These are phyloP conservation scores for Rhyacophila evoluta DNA, from an alignment of 2,888 invertebrate species.

Conservation along the genomic window DNA sequence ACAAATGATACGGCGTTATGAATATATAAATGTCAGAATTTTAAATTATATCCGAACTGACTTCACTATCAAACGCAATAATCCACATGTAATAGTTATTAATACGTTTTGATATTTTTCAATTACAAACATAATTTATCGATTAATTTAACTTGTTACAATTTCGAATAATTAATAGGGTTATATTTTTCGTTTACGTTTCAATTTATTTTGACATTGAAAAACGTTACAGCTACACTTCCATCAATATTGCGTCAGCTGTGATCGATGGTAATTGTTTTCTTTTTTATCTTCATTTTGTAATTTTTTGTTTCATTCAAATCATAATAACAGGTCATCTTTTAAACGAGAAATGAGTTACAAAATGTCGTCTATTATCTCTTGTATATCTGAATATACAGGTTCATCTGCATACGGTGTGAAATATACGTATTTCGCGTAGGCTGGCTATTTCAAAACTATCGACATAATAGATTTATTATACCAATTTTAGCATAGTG, in stretches of 20 bases:
- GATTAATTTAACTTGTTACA: too few species aligned
- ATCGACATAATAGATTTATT: conserved; percentile 1
- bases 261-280: not conserved
- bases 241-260: not conserved
- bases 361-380: not conserved
- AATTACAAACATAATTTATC: too few species aligned
- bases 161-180: not conserved
- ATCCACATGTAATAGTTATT: too few species aligned
- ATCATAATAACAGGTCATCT: not conserved
- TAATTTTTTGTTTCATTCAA: not conserved
- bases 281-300: not conserved
- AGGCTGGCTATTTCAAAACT: not conserved
- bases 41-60: too few species aligned
- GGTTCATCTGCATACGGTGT: not conserved
- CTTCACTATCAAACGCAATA: too few species aligned
- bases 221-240: not conserved
- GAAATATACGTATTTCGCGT: not conserved
- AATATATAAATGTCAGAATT: too few species aligned
- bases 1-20: too few species aligned
- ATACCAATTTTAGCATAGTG: not conserved
- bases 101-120: too few species aligned
- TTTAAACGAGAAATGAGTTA: not conserved
- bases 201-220: conserved; percentile 7
- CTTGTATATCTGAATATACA: not conserved
- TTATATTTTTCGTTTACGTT: not conserved